phyloP scores from a whole-genome alignment of 1,140 invertebrate species.

The Drosophila pseudoobscura region DNA sequence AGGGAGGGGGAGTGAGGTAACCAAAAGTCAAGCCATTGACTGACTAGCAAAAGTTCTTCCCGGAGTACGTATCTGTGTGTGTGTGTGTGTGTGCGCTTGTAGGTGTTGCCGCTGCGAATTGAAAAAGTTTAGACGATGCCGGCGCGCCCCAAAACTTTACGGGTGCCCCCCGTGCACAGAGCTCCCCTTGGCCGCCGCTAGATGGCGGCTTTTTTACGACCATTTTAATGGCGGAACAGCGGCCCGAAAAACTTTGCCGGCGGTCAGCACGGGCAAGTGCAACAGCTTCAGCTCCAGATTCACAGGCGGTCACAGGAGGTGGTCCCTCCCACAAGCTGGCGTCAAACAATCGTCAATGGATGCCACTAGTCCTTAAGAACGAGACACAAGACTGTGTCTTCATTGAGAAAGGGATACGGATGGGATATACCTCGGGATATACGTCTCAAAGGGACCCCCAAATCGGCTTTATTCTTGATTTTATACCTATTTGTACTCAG shows the following conservation, averaged over 20 bases:
- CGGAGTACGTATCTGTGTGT: constrained; percentile 12
- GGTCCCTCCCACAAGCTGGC: background rate
- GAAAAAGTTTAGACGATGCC: constrained; percentile 70
- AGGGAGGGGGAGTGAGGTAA: background rate
- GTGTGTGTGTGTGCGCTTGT: constrained; percentile 38
- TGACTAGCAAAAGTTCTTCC: constrained; percentile 60
- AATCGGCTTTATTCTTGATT: no score
- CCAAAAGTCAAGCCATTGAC: constrained; percentile 51
- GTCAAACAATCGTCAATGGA: no score
- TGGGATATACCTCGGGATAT: no score
- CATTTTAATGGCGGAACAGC: constrained; percentile 69
- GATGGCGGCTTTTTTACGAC: constrained; percentile 61
- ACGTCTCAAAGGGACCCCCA: no score
- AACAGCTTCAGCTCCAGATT: constrained; percentile 22
- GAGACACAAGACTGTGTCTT: no score
- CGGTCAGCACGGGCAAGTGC: constrained; percentile 52
- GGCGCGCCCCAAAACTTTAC: constrained; percentile 62
- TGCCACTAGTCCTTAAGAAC: no score
- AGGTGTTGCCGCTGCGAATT: constrained; percentile 74
- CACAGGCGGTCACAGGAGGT: no score
- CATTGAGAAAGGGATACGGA: no score
- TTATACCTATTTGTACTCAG: no score
- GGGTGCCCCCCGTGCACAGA: constrained; percentile 42
- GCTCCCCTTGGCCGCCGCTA: background rate
- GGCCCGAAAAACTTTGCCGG: constrained; percentile 56